Percentiles rank a stretch among this genome's conserved stretches.
phyloP scores from a whole-genome alignment of 2,797 vertebrate genomes.

The Danio albolineatus region DNA sequence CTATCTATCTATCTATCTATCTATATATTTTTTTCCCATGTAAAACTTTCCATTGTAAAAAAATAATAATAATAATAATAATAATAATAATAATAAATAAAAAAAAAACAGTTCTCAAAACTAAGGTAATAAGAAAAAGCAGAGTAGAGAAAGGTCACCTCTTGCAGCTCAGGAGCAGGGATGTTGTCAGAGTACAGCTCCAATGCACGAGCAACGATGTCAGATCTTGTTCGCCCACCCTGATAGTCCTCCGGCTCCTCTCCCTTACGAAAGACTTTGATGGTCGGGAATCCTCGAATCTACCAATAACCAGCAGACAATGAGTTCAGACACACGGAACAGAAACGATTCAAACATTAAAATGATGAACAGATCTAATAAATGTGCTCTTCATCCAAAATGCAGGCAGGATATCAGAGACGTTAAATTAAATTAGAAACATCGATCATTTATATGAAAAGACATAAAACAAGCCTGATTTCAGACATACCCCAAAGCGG shows the following conservation, averaged over 20 bases:
- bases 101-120: too few relatives aligned
- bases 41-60: too few relatives aligned
- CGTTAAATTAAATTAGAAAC: background rate
- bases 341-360: background rate
- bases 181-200: constrained; percentile 94
- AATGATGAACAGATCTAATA: background rate
- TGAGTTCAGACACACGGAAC: background rate
- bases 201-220: constrained; percentile 87
- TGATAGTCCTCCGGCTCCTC: constrained; percentile 92
- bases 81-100: background rate
- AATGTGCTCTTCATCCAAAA: background rate
- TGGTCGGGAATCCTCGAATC: constrained; percentile 95
- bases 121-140: background rate
- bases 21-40: too few relatives aligned
- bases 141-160: constrained; percentile 76
- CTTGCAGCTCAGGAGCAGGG: constrained; percentile 86
- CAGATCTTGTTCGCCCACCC: constrained; percentile 87
- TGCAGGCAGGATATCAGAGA: background rate
- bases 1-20: too few relatives aligned
- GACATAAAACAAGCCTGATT: background rate
- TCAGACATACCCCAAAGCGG: constrained; percentile 89
- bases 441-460: background rate
- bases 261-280: constrained; percentile 96
- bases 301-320: constrained; percentile 60
- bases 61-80: background rate